Percentiles rank a stretch among this genome's conserved stretches.
Conservation (phyloP, 2,797 vertebrate genomes). For the Anguilla anguilla region DNA sequence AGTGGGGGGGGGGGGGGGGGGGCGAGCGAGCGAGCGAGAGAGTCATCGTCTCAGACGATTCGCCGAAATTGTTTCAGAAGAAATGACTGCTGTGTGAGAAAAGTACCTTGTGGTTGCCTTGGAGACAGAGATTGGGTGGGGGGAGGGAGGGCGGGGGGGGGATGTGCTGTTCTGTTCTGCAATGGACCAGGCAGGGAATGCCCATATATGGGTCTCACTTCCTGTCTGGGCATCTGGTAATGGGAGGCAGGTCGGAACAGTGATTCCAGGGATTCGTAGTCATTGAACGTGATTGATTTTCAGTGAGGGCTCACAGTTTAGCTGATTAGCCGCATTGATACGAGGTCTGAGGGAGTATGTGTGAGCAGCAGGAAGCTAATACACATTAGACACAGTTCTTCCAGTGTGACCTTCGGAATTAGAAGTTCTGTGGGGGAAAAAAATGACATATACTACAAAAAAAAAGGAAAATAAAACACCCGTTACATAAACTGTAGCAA, state of each 20-base stretch:
- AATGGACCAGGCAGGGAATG: constrained; percentile 60
- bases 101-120: constrained; percentile 68
- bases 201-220: constrained; percentile 74
- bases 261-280: constrained; percentile 45
- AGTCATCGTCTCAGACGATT: constrained; percentile 56
- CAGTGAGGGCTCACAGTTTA: constrained; percentile 37
- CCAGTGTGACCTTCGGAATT: neutral
- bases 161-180: constrained; percentile 35
- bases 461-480: too few species aligned
- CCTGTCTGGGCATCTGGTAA: constrained; percentile 64
- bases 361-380: neutral
- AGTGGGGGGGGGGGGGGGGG: neutral
- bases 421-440: neutral
- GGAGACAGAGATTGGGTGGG: constrained; percentile 61
- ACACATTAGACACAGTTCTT: neutral
- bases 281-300: constrained; percentile 34
- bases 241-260: constrained; percentile 39
- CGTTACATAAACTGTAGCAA: neutral
- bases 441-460: too few species aligned
- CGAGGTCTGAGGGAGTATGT: neutral
- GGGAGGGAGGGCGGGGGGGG: constrained; percentile 19
- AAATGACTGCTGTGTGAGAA: constrained; percentile 47
- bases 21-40: constrained; percentile 56
- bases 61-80: constrained; percentile 47
- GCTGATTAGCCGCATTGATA: neutral